Evolutionary conservation across 2,888 invertebrate species (phyloP).

Genomic region (Xanthorhoe spadicearia): DNA sequence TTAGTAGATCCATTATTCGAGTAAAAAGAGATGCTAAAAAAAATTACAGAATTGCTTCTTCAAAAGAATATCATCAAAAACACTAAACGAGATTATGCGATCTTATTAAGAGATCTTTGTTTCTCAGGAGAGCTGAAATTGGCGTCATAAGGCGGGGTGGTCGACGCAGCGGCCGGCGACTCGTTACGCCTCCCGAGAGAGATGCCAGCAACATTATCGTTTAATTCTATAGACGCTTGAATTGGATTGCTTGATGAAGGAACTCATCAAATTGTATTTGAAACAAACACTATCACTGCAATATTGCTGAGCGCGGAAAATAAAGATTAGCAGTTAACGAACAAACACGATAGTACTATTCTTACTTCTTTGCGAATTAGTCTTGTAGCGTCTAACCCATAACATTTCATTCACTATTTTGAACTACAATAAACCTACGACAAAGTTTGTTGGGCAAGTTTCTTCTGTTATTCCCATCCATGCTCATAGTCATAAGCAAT

Average conservation of each 20-base stretch:
- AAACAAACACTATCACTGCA: slow-evolving; percentile 14
- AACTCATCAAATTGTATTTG: slow-evolving; percentile 50
- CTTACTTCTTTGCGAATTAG: too few species aligned
- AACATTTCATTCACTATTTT: neutral
- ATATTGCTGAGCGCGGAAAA: neutral
- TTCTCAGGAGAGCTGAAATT: slow-evolving; percentile 21
- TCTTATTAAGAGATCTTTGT: slow-evolving; percentile 16
- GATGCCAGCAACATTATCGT: slow-evolving; percentile 59
- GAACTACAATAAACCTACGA: neutral
- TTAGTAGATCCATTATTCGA: neutral
- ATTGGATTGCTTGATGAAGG: slow-evolving; percentile 57
- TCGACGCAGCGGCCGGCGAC: slow-evolving; percentile 45
- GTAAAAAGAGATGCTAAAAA: neutral
- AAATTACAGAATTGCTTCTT: neutral
- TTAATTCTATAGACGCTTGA: slow-evolving; percentile 58
- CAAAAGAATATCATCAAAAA: neutral
- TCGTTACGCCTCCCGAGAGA: slow-evolving; percentile 62
- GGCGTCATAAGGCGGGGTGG: slow-evolving; percentile 41
- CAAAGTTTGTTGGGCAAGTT: neutral
- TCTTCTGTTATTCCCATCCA: neutral
- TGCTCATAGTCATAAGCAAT: slow-evolving; percentile 6
- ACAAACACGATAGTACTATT: neutral
- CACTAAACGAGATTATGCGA: slow-evolving; percentile 1
- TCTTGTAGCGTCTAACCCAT: neutral
- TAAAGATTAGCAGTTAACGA: neutral